Conservation (phyloP, 1,140 invertebrate genomes). For the Temnothorax nylanderi region DNA sequence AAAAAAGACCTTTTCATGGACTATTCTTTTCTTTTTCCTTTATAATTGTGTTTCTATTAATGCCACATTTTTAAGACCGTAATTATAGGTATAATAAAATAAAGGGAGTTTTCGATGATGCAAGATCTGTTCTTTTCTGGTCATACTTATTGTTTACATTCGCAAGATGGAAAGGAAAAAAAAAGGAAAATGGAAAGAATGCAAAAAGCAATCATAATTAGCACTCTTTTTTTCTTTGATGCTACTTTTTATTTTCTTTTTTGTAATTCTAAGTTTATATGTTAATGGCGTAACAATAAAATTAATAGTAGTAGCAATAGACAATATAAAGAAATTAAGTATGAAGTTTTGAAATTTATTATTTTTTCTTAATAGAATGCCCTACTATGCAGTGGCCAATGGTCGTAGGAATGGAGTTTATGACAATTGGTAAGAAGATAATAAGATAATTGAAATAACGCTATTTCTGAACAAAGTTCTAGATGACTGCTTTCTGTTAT, state of each 20-base stretch:
- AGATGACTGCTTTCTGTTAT: background rate
- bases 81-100: background rate
- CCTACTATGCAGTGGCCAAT: conserved; percentile 88
- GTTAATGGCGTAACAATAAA: background rate
- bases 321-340: background rate
- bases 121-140: background rate
- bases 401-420: conserved; percentile 88
- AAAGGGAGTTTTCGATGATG: background rate
- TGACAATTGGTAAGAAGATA: conserved; percentile 84
- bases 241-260: background rate
- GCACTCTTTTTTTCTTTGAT: background rate
- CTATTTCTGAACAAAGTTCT: background rate
- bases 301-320: background rate
- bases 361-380: conserved; percentile 44
- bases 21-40: background rate
- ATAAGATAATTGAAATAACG: background rate
- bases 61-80: background rate
- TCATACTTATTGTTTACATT: background rate
- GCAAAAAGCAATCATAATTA: background rate
- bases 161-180: background rate
- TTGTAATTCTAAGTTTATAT: background rate
- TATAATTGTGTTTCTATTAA: background rate
- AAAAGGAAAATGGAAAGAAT: background rate
- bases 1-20: no score
- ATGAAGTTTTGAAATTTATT: background rate